These are phyloP conservation scores for Anoplopoma fimbria DNA, from an alignment of 2,113 vertebrate species.

Conservation along the genomic window DNA sequence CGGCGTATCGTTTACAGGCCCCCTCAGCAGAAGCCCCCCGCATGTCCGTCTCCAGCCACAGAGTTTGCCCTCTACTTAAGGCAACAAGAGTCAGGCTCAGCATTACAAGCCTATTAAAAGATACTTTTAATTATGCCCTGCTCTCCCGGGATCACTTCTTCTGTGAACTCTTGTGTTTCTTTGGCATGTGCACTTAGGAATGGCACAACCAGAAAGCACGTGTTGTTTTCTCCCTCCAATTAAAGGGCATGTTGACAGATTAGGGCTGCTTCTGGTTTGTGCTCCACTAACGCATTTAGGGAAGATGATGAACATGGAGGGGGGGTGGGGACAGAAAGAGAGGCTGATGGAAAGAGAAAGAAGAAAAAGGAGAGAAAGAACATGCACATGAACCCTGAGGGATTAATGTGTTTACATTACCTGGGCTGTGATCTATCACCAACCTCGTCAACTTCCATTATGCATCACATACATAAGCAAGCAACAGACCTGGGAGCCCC, in stretches of 20 bases:
- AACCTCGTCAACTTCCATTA: constrained; percentile 83
- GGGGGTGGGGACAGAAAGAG: constrained; percentile 25
- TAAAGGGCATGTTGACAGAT: constrained; percentile 85
- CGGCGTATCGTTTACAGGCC: constrained; percentile 83
- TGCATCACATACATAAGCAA: constrained; percentile 78
- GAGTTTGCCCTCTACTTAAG: constrained; percentile 82
- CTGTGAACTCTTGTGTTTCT: constrained; percentile 67
- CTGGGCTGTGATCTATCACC: constrained; percentile 84
- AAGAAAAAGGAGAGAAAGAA: constrained; percentile 55
- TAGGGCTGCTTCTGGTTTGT: constrained; percentile 80
- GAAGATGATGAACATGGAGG: constrained; percentile 72
- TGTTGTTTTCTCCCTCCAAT: constrained; percentile 82
- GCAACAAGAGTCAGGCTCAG: constrained; percentile 82
- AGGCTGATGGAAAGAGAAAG: constrained; percentile 31
- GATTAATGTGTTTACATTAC: constrained; percentile 85
- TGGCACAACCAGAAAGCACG: constrained; percentile 78
- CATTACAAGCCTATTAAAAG: constrained; percentile 81
- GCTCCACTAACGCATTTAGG: constrained; percentile 82
- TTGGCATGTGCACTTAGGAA: constrained; percentile 74
- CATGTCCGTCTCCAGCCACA: constrained; percentile 79
- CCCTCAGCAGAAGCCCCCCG: constrained; percentile 75
- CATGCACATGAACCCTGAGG: constrained; percentile 77
- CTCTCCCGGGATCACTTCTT: constrained; percentile 76
- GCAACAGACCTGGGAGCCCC: constrained; percentile 72
- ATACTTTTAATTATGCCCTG: constrained; percentile 78